Evolutionary conservation across 2,888 invertebrate genomes (phyloP).

Genomic region (Epirrhoe alternata): DNA sequence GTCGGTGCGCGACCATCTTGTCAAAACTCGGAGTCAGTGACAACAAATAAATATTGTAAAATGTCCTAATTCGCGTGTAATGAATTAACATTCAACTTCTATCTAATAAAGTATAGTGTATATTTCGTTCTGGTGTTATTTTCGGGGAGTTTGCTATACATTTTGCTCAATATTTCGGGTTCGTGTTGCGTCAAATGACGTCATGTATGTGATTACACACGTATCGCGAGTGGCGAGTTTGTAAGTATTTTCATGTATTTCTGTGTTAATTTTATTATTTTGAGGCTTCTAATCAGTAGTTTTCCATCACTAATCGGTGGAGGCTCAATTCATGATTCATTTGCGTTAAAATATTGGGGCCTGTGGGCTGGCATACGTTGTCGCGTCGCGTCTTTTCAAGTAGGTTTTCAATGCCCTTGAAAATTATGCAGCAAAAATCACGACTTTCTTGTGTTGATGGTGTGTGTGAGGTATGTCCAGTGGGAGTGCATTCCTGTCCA

Average conservation of each 20-base stretch:
- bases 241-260: constrained; percentile 84
- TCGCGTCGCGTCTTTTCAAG: constrained; percentile 45
- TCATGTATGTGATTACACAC: constrained; percentile 85
- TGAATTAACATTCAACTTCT: constrained; percentile 76
- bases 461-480: constrained; percentile 49
- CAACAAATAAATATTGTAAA: constrained; percentile 84
- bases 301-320: constrained; percentile 56
- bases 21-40: constrained; percentile 82
- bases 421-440: constrained; percentile 84
- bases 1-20: constrained; percentile 86
- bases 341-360: constrained; percentile 52
- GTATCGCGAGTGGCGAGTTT: constrained; percentile 82
- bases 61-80: constrained; percentile 80
- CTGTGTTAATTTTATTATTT: constrained; percentile 71
- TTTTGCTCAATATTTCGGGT: constrained; percentile 82
- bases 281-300: constrained; percentile 56
- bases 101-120: constrained; percentile 76
- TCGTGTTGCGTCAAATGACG: constrained; percentile 85
- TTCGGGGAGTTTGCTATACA: constrained; percentile 72
- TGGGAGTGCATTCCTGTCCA: constrained; percentile 62
- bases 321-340: constrained; percentile 79
- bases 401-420: constrained; percentile 79
- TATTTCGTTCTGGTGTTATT: constrained; percentile 74
- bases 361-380: constrained; percentile 38
- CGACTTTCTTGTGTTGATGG: constrained; percentile 65